phyloP scores from a whole-genome alignment of 1,140 invertebrate species.

The Papilio xuthus region DNA sequence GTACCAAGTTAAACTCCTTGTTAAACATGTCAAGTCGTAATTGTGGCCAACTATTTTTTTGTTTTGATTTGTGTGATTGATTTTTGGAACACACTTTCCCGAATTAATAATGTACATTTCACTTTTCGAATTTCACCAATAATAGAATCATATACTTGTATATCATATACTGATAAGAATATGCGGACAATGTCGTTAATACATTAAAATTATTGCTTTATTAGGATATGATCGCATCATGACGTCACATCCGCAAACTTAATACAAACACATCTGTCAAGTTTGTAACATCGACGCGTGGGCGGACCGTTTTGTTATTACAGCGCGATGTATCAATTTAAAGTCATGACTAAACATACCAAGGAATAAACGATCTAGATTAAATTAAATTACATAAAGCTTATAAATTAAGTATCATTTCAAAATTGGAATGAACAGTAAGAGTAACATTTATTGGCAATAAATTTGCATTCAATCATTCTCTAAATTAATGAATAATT shows the following conservation, averaged over 20 bases:
- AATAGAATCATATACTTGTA: not conserved
- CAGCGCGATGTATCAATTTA: conserved; percentile 54
- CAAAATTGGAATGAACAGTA: not conserved
- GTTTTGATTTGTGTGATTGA: not conserved
- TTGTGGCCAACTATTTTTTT: too few species aligned
- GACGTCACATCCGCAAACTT: conserved; percentile 34
- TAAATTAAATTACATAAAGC: not conserved
- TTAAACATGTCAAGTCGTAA: too few species aligned
- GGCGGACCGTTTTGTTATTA: conserved; percentile 51
- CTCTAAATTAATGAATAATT: too few species aligned
- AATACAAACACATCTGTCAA: conserved; percentile 39
- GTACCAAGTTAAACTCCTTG: too few species aligned
- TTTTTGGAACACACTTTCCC: not conserved
- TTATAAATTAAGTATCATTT: not conserved
- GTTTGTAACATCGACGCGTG: conserved; percentile 44
- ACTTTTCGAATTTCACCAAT: not conserved
- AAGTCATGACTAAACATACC: conserved; percentile 21
- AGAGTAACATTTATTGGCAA: too few species aligned
- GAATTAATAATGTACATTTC: not conserved
- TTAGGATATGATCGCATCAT: conserved; percentile 31
- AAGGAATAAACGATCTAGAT: conserved; percentile 2
- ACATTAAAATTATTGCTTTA: conserved; percentile 31
- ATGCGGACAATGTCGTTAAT: not conserved
- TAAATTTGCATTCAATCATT: too few species aligned
- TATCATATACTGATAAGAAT: not conserved